Base-by-base conservation (phyloP, 2,113 vertebrate species). In the Rhizomys pruinosus region DNA sequence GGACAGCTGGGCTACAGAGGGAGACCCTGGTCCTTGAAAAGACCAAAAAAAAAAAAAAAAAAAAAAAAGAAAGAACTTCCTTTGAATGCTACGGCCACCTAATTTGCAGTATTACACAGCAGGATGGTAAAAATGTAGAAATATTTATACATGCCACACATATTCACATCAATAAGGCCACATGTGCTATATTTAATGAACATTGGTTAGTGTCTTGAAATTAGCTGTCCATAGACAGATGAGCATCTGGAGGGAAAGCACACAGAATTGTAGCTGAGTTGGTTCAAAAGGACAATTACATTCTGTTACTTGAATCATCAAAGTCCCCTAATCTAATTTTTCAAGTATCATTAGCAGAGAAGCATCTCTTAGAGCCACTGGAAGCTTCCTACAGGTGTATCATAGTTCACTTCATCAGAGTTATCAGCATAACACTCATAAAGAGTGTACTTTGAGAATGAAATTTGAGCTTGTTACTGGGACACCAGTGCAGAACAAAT, bases 291-390 rank as follows among this genome's bases (percentile, higher is more conserved):
- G n/a, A 32, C 13, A 84, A 20, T 29, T 4, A 5, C 22, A 2
- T 22, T 91, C 22, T 93, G 32, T 57, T 16, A 27, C 20, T 42
- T 22, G 16, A 9, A 2, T 3, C n/a, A 55, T 1, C 2, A 0
- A 3, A 39, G 1, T 17, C 68, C 29, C 37, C 16, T 82, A 27
- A 64, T 52, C n/a, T 32, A n/a, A 63, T 13, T 1, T 9, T 42
- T 39, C 11, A 66, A 44, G 11, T 2, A 15, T 19, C 59, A n/a
- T 0, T 23, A 34, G 20, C 7, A 73, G 7, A 84, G 0, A 42
- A 2, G 63, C 15, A 39, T 5, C 32, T 47, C 39, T 68, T 34
- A 16, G 55, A 68, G 23, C 1, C 23, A 12, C 0, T 52, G 22
- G 37, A 13, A 76, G 17, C 37, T 47, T 13, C 15, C 59, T 55